phyloP scores from a whole-genome alignment of 2,797 vertebrate species.

The Acomys russatus region DNA sequence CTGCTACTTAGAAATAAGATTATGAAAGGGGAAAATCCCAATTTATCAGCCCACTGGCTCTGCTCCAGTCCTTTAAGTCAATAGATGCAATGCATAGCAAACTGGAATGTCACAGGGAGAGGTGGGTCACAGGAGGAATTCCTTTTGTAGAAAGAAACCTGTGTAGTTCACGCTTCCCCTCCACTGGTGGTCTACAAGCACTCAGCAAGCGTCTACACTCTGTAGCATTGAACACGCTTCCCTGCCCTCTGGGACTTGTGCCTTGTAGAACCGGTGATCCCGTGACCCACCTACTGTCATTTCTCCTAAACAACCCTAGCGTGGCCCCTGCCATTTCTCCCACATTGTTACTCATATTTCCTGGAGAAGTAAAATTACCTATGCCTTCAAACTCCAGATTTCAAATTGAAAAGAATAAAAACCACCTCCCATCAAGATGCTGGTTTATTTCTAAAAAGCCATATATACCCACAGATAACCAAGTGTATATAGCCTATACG shows the following conservation, averaged over 20 bases:
- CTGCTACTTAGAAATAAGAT: not conserved
- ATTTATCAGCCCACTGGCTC: not conserved
- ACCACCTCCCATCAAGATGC: not conserved
- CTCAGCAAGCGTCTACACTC: not conserved
- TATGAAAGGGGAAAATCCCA: not conserved
- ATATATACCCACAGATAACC: not conserved
- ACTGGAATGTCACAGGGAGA: not conserved
- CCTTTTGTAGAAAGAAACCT: not conserved
- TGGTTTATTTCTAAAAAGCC: not conserved
- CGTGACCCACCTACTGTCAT: not conserved
- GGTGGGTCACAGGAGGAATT: not conserved
- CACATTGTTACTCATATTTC: not conserved
- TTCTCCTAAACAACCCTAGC: constrained; percentile 38
- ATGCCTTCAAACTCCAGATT: constrained; percentile 22
- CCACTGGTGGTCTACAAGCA: not conserved
- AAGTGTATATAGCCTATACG: not conserved
- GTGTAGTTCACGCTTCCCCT: not conserved
- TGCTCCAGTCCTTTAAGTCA: not conserved
- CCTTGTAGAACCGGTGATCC: not conserved
- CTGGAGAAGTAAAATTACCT: constrained; percentile 12
- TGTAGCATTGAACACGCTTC: rapidly evolving
- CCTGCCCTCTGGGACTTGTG: not conserved
- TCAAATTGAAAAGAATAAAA: constrained; percentile 11
- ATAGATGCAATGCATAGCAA: not conserved
- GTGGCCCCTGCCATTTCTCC: not conserved